phyloP scores from a whole-genome alignment of 2,797 vertebrate genomes.

The Gephyroberyx darwinii region DNA sequence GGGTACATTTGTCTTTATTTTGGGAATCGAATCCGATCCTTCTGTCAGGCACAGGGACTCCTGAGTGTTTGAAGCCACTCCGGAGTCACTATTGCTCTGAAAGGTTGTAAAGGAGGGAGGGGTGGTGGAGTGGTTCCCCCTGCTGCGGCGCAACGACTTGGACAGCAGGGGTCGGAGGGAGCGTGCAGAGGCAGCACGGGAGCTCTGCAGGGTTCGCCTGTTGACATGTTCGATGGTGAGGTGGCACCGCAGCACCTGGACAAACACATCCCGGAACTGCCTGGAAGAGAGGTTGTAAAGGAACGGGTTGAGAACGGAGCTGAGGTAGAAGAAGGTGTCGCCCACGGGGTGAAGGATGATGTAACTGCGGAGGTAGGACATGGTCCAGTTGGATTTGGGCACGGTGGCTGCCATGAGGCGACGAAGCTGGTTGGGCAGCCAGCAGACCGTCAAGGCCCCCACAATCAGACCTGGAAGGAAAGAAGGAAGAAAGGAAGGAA shows the following conservation, averaged over 20 bases:
- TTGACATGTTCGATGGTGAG: conserved; percentile 87
- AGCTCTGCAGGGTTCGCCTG: conserved; percentile 74
- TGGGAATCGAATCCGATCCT: neutral
- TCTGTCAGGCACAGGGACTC: conserved; percentile 22
- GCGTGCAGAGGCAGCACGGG: conserved; percentile 46
- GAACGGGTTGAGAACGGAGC: conserved; percentile 94
- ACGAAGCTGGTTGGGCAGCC: conserved; percentile 93
- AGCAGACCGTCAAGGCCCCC: conserved; percentile 87
- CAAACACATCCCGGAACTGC: conserved; percentile 92
- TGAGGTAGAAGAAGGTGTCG: conserved; percentile 94
- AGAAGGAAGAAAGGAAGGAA: conserved; percentile 8
- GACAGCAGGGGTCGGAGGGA: conserved; percentile 81
- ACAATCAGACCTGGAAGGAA: conserved; percentile 88
- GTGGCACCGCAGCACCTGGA: conserved; percentile 88
- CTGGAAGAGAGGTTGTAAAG: conserved; percentile 94
- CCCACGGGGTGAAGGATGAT: conserved; percentile 87
- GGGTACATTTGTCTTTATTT: conserved; percentile 8
- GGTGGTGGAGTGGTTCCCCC: neutral
- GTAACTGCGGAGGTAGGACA: conserved; percentile 84
- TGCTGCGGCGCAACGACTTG: conserved; percentile 62
- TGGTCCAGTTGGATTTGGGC: conserved; percentile 88
- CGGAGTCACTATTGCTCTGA: conserved; percentile 46
- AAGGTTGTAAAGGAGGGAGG: conserved; percentile 36
- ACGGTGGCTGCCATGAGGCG: conserved; percentile 89
- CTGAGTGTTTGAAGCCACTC: conserved; percentile 18